Percentiles rank a stretch among this genome's conserved stretches.
phyloP scores from a whole-genome alignment of 2,113 vertebrate species.

The Harpagus bidentatus region DNA sequence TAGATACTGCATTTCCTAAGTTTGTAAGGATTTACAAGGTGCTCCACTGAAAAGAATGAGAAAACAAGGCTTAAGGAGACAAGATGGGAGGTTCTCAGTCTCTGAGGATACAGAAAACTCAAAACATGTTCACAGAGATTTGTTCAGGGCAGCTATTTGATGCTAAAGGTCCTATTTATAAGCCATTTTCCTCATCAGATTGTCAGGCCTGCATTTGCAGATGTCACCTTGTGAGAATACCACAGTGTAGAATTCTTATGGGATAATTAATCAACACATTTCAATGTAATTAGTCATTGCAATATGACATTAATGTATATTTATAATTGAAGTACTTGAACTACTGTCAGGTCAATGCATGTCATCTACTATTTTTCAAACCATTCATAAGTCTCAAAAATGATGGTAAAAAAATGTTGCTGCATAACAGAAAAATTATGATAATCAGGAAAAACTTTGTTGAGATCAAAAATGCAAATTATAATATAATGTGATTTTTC shows the following conservation, averaged over 20 bases:
- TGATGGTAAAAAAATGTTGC: not conserved
- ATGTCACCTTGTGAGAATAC: slow-evolving; percentile 36
- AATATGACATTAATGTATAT: slow-evolving; percentile 32
- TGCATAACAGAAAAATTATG: not conserved
- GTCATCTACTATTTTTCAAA: not conserved
- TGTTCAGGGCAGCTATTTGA: not conserved
- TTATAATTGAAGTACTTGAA: slow-evolving; percentile 49
- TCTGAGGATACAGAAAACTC: not conserved
- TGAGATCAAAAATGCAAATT: not conserved
- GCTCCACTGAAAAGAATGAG: not conserved
- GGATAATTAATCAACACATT: slow-evolving; percentile 33
- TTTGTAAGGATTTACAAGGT: not conserved
- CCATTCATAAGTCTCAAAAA: not conserved
- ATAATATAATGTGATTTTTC: not conserved
- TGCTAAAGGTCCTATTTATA: not conserved
- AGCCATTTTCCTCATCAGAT: not conserved
- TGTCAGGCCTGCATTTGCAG: not conserved
- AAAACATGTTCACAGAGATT: not conserved
- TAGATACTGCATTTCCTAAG: not conserved
- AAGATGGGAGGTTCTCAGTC: not conserved
- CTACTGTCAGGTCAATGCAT: slow-evolving; percentile 6
- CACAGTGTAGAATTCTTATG: not conserved
- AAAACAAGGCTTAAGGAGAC: not conserved
- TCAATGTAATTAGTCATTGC: slow-evolving; percentile 21
- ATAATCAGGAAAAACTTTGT: not conserved